These are phyloP conservation scores for Syngnathus scovelli DNA, from an alignment of 2,113 vertebrate genomes.

Conservation along the genomic window DNA sequence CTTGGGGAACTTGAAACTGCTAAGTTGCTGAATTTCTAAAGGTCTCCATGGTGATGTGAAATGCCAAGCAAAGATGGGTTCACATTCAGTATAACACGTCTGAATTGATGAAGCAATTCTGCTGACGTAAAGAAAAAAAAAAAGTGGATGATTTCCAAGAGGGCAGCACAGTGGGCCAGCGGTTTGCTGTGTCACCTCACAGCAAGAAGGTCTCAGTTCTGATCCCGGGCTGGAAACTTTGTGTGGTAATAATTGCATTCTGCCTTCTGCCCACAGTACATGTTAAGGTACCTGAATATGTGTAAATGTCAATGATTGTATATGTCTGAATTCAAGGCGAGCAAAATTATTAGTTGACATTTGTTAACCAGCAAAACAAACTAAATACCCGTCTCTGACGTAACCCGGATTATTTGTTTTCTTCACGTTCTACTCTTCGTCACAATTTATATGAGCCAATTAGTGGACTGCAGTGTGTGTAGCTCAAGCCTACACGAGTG, in stretches of 20 bases:
- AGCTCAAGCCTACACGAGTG: background rate
- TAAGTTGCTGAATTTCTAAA: conserved; percentile 1
- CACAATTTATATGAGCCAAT: background rate
- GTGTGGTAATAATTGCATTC: background rate
- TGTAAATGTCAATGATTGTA: background rate
- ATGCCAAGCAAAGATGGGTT: background rate
- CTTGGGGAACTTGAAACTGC: background rate
- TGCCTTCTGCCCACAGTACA: background rate
- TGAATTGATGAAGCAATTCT: conserved; percentile 4
- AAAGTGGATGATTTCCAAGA: background rate
- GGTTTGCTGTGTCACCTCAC: background rate
- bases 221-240: background rate
- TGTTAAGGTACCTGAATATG: background rate
- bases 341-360: background rate
- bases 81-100: conserved; percentile 15
- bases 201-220: background rate
- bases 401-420: background rate
- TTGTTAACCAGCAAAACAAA: background rate
- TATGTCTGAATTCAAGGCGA: background rate
- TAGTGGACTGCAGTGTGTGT: background rate
- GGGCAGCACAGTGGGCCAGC: background rate
- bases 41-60: conserved; percentile 1
- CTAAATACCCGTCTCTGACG: too few relatives aligned
- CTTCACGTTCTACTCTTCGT: background rate
- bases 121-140: background rate